Conservation (phyloP, 2,888 invertebrate species). For the Argynnis bischoffii region DNA sequence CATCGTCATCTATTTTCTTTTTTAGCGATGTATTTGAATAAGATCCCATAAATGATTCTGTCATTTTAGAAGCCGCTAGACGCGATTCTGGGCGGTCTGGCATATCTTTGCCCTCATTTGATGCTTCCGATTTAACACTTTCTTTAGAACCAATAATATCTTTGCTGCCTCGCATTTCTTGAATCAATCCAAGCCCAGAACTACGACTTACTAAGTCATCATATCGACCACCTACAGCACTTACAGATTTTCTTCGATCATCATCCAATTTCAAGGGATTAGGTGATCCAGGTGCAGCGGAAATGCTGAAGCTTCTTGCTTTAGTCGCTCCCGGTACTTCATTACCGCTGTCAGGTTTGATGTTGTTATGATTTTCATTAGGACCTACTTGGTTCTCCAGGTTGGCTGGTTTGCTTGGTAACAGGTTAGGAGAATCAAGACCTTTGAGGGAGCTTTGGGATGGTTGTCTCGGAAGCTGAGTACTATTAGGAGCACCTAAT, state of each 20-base stretch:
- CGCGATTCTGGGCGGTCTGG: conserved; percentile 73
- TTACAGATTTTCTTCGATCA: conserved; percentile 77
- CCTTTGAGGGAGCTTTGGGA: conserved; percentile 69
- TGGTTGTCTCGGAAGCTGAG: conserved; percentile 67
- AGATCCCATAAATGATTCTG: conserved; percentile 75
- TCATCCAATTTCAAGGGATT: conserved; percentile 74
- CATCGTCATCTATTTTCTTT: conserved; percentile 71
- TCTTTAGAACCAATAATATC: conserved; percentile 74
- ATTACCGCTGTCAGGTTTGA: conserved; percentile 64
- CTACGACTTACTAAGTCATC: conserved; percentile 67
- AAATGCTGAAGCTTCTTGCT: conserved; percentile 80
- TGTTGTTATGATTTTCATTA: conserved; percentile 61
- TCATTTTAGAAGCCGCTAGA: conserved; percentile 74
- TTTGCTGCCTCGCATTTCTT: conserved; percentile 74
- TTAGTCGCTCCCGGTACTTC: conserved; percentile 73
- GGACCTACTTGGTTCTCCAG: conserved; percentile 70
- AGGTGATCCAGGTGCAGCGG: conserved; percentile 75
- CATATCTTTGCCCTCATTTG: conserved; percentile 59
- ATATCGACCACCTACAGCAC: conserved; percentile 70
- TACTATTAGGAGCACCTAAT: conserved; percentile 46
- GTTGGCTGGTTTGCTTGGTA: conserved; percentile 70
- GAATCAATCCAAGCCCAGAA: conserved; percentile 73
- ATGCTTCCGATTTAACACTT: conserved; percentile 65
- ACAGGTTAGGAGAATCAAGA: conserved; percentile 59
- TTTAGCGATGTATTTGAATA: conserved; percentile 61